A percentile compares a stretch with the other conserved stretches of the same genome.
Conservation (phyloP, 2,797 vertebrate species). For the Phrynocephalus forsythii region DNA sequence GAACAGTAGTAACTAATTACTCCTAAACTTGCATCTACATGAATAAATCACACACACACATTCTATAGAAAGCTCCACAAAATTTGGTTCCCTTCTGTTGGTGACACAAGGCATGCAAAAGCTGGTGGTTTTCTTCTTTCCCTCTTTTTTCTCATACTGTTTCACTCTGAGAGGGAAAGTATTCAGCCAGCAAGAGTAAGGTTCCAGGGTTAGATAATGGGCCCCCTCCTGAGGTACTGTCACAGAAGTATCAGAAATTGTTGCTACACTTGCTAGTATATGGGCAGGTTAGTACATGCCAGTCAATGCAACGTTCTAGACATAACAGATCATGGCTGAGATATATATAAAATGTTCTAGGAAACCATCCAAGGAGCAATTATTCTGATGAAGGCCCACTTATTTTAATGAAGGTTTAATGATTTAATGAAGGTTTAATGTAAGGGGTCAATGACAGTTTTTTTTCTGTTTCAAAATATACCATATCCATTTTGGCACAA, state of each 20-base stretch:
- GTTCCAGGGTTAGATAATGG: not conserved
- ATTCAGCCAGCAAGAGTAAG: not conserved
- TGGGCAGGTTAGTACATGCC: not conserved
- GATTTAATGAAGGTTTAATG: not conserved
- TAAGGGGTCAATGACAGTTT: slow-evolving; percentile 11
- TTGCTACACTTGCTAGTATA: not conserved
- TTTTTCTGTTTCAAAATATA: not conserved
- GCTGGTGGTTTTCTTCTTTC: not conserved
- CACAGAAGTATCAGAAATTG: not conserved
- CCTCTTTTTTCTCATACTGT: not conserved
- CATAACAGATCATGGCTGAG: not conserved
- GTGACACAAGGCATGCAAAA: not conserved
- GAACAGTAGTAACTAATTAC: too few species aligned
- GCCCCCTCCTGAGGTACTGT: not conserved
- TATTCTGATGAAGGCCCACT: not conserved
- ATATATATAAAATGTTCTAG: not conserved
- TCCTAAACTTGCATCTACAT: too few species aligned
- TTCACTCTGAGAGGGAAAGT: not conserved
- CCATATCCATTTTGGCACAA: slow-evolving; percentile 20
- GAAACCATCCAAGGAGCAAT: not conserved
- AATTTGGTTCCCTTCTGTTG: not conserved
- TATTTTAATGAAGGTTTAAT: not conserved
- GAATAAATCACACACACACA: too few species aligned
- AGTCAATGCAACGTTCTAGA: not conserved
- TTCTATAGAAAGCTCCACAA: not conserved